Evolutionary conservation across 2,113 vertebrate species (phyloP).

Genomic region (Corythoichthys haematopterus): DNA sequence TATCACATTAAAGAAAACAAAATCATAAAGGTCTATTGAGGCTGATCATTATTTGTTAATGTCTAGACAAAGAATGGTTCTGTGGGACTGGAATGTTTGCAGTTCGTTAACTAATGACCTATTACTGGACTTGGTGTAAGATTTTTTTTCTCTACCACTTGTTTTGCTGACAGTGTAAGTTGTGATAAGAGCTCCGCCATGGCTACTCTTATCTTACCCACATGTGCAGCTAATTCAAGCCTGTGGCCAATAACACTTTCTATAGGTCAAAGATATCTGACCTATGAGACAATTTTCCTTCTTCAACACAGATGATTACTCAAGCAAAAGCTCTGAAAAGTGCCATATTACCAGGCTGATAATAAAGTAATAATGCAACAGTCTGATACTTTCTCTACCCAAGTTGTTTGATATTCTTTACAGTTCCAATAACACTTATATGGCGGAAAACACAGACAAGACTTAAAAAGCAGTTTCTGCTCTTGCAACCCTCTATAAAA

Average conservation of each 20-base stretch:
- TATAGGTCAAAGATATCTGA: constrained; percentile 54
- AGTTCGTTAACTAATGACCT: constrained; percentile 39
- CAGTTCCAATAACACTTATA: neutral
- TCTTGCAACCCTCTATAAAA: no score
- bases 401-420: neutral
- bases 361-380: constrained; percentile 19
- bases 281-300: constrained; percentile 62
- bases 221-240: constrained; percentile 63
- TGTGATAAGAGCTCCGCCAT: constrained; percentile 53
- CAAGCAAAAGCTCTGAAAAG: constrained; percentile 43
- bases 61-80: constrained; percentile 30
- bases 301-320: constrained; percentile 53
- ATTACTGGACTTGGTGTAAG: constrained; percentile 31
- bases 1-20: constrained; percentile 7
- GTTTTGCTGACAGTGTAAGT: constrained; percentile 54
- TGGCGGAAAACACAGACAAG: no score
- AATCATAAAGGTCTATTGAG: constrained; percentile 27
- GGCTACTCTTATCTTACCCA: constrained; percentile 52
- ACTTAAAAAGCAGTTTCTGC: no score
- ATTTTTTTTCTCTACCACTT: constrained; percentile 23
- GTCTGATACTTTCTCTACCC: neutral
- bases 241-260: constrained; percentile 58
- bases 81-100: constrained; percentile 26
- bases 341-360: constrained; percentile 53
- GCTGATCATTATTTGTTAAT: constrained; percentile 32